Evolutionary conservation across 2,113 vertebrate genomes (phyloP), one percentile per base, ranked within the genome.

Genomic region (Orthonyx spaldingii): DNA sequence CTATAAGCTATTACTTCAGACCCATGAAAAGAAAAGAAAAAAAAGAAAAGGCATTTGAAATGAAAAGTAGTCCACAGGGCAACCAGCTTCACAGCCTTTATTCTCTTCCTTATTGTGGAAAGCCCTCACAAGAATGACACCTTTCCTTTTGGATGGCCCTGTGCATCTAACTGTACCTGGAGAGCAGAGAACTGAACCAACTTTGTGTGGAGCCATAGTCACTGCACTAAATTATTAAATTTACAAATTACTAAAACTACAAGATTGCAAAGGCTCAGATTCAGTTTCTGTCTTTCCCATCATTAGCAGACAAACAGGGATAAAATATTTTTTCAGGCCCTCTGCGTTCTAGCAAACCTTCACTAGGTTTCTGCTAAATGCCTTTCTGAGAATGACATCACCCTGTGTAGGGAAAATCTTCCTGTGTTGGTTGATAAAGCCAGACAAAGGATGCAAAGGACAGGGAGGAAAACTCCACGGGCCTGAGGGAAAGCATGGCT

Each of bases 161-260:
- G 12, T 5, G 3, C 30, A 56, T 46, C 26, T 82, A 47, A 52
- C 30, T 33, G 3, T 2, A 3, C 19, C 33, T 60, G 50, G 55
- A 56, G 35, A 59, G 15, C 41, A 61, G 87, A 39, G 21, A 78
- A 35, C 46, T 76, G 27, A 80, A 56, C 33, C 13, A 23, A 50
- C 7, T 3, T 0, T 0, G 7, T 72, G 55, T 9, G 2, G 19
- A 72, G 33, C 24, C 16, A 28, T 15, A 81, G 28, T 37, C 22
- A 37, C 28, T 37, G 49, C 33, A 17, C 8, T 44, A 56, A 77
- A n/a, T 61, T 37, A 37, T 21, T 65, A 28, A 8, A 75, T 66
- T 66, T 70, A 63, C 30, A 41, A 18, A 33, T 50, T 64, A 42
- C 56, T 69, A 14, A 60, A 80, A 46, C 28, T 57, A 20, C 24